Base-by-base conservation (phyloP, 2,888 invertebrate genomes). In the Eretmocerus hayati region DNA sequence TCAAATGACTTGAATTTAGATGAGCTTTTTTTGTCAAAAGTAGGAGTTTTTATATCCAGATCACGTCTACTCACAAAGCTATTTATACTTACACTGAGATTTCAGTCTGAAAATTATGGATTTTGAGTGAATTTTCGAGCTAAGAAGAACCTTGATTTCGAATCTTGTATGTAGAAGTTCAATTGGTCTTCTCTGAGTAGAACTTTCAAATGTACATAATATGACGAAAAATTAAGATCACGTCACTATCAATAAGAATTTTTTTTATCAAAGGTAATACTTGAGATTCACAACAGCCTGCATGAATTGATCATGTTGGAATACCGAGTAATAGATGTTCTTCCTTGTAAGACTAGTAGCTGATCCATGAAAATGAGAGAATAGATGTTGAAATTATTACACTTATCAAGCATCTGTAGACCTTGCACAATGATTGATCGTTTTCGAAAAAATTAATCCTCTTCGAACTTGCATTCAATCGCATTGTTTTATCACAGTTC, bases 171-270 rank as follows among this genome's bases (percentile, higher is more conserved):
- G 40, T 50, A 48, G 48, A 43, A 53, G 50, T 50, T 53, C 45
- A 38, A 49, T 50, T 46, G 39, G 44, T 44, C n/a, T 5, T 50
- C 21, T 53, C 46, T 19, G 41, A 32, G 37, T 53, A 51, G 48
- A 52, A 39, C 40, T 42, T 48, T 55, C 55, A 40, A 52, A 46
- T 54, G 53, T 53, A 55, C 46, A 53, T 46, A 42, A 42, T 52
- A 32, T 43, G 32, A 36, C 42, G 50, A 38, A 32, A 40, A 47
- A 48, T 43, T 44, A 41, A 31, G 46, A 23, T 47, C 30, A n/a
- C n/a, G n/a, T n/a, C n/a, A n/a, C n/a, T n/a, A n/a, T 43, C 33
- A 50, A 53, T 40, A 48, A 48, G 47, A 50, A 31, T 41, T 39
- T 44, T 49, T 56, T 42, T 54, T 42, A 52, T 32, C 47, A 40